These are phyloP conservation scores for Sigmodon hispidus DNA, from an alignment of 2,113 vertebrate species.

Conservation along the genomic window DNA sequence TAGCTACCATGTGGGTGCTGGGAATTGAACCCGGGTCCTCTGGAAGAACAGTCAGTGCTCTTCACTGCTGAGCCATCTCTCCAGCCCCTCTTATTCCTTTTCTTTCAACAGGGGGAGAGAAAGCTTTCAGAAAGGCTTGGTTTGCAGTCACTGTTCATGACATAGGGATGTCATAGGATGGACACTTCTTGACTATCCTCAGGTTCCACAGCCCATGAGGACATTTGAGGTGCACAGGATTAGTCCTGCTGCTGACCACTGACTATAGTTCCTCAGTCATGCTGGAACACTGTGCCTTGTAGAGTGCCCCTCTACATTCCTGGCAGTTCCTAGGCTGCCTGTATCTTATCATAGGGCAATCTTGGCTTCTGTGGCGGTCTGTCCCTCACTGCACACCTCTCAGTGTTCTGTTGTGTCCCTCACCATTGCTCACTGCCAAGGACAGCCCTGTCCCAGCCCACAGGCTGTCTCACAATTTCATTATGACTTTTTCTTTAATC, in stretches of 20 bases:
- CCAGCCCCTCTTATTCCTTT: slow-evolving; percentile 48
- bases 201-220: neutral
- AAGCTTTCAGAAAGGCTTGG: neutral
- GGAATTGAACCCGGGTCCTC: too few relatives aligned
- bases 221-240: neutral
- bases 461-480: slow-evolving; percentile 7
- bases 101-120: neutral
- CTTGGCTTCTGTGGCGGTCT: neutral
- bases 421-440: neutral
- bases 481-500: slow-evolving; percentile 49
- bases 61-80: too few relatives aligned
- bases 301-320: neutral
- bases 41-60: too few relatives aligned
- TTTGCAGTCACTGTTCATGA: neutral
- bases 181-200: neutral
- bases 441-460: neutral
- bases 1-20: too few relatives aligned
- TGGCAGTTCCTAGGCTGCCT: neutral
- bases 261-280: neutral
- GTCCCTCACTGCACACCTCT: too few relatives aligned
- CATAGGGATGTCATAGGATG: neutral
- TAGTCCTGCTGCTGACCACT: neutral
- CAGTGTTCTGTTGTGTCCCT: neutral
- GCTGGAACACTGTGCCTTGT: neutral
- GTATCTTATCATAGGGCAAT: neutral